phyloP scores from a whole-genome alignment of 2,113 vertebrate species.

The Melanerpes formicivorus region DNA sequence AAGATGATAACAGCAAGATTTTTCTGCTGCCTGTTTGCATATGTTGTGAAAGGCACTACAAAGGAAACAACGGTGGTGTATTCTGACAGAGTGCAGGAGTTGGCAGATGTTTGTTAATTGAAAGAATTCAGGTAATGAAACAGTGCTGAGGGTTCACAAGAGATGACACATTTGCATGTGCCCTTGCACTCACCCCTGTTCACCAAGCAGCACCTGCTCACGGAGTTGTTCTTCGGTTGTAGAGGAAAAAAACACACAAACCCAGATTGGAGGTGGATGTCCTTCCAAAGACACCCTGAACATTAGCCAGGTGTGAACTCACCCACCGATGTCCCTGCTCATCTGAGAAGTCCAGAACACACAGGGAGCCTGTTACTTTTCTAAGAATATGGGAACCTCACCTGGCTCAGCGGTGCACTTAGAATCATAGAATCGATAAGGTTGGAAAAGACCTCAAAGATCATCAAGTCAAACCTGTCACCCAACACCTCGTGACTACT shows the following conservation, averaged over 20 bases:
- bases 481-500: no score
- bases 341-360: not conserved
- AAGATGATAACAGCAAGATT: constrained; percentile 41
- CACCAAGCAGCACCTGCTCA: constrained; percentile 49
- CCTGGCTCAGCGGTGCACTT: not conserved
- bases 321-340: not conserved
- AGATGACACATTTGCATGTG: constrained; percentile 11
- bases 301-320: not conserved
- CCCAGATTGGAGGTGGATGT: not conserved
- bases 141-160: constrained; percentile 7
- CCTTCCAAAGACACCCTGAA: not conserved
- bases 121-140: constrained; percentile 77
- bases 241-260: not conserved
- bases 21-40: constrained; percentile 65
- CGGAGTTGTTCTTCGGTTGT: not conserved
- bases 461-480: no score
- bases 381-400: not conserved
- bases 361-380: not conserved
- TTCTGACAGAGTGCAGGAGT: constrained; percentile 63
- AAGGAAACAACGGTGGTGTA: constrained; percentile 46
- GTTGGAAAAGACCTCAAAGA: no score
- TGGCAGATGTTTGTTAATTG: constrained; percentile 80
- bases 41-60: constrained; percentile 54
- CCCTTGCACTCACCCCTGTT: not conserved
- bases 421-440: no score